Evolutionary conservation across 2,888 invertebrate genomes (phyloP), one percentile per base, ranked within the genome.

Genomic region (Tinea semifulvella): DNA sequence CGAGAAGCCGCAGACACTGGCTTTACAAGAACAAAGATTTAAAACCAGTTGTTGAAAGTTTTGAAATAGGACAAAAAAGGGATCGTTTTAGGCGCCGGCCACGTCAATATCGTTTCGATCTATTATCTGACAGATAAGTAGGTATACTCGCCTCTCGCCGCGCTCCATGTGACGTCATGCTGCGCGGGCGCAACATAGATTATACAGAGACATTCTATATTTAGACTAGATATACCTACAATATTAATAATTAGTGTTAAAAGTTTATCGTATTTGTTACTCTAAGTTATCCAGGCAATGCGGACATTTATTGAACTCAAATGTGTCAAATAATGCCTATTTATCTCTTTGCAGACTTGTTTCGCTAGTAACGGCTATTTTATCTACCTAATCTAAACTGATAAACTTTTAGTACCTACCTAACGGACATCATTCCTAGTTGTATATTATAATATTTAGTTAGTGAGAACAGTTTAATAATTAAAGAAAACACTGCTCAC

Each of bases 61-160:
- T 31, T 31, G 31, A 14, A 31, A 31, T 31, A 14, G 13, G 13
- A 31, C 31, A 31, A 31, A 31, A 31, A 31, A 31, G 31, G 13
- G 36, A 36, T 36, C 36, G 36, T 3, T 2, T n/a, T 16, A 36
- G 36, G 36, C 36, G 36, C 36, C 36, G 36, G 36, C 18, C 36
- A 36, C 36, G 36, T 36, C 36, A 8, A 36, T 36, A 36, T 36
- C 16, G 10, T 36, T 36, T 18, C 3, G n/a, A 36, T 14, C 36
- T n/a, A 36, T 36, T 36, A 36, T 36, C 36, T 36, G 36, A 36
- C 36, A 36, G 18, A 36, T 36, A 36, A 36, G 16, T 36, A 36
- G n/a, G 10, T 18, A 16, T 17, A 14, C 36, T 14, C 16, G 16
- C 36, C 36, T 36, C 18, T 36, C 17, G 18, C 36, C 17, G 16